Evolutionary conservation across 2,113 vertebrate species (phyloP), one percentile per base, ranked within the genome.

Genomic region (Struthio camelus): DNA sequence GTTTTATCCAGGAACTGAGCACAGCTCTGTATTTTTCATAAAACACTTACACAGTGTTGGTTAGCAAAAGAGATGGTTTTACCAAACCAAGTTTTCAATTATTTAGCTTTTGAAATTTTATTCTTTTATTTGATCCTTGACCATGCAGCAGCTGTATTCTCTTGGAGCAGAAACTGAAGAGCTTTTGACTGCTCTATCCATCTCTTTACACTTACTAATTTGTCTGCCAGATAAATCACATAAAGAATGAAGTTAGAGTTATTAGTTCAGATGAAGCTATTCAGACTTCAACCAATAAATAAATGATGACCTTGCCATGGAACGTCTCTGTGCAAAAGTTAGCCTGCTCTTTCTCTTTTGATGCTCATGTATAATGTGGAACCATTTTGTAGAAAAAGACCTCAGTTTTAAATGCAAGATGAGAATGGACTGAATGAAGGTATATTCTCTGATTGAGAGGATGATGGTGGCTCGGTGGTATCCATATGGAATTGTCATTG

Each of bases 1-100:
- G 75, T 94, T 97, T 95, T 91, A 93, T 64, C 76, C 69, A 95
- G 93, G 80, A 96, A 88, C 69, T 10, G 56, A 97, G 85, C 54
- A 27, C 9, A 2, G 40, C 79, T 95, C 77, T 89, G 40, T 90
- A 67, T 84, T 94, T 96, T 93, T 93, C 85, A 81, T 84, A 84
- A 91, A 91, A 93, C 69, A 73, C 71, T 91, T 93, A 53, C 0
- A 6, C 18, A 42, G 72, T 56, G 65, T 51, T 83, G 42, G 69
- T 91, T 96, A 80, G 85, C 87, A 84, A 91, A 91, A 93, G 70
- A 75, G 76, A 67, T 88, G 15, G 79, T 78, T 97, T 95, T 90
- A 95, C 51, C 66, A 83, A 67, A 85, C 73, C 46, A 64, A 79
- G 61, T 80, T 90, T 96, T 94, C 89, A 91, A 69, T 84, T 93